phyloP scores from a whole-genome alignment of 1,140 invertebrate genomes.

The Danaus melanippus region DNA sequence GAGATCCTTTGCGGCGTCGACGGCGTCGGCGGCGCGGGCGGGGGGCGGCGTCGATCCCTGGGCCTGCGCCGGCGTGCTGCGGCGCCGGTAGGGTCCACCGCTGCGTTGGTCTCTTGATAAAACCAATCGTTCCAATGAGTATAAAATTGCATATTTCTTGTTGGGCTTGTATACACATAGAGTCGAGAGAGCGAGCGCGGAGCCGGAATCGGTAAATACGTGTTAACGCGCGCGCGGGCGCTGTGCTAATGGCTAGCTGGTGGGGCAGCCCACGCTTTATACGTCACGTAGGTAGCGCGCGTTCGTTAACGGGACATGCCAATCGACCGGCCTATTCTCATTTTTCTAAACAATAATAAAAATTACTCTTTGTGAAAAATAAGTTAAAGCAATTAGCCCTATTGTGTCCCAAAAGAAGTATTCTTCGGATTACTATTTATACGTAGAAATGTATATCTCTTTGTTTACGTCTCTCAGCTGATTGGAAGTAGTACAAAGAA shows the following conservation, averaged over 20 bases:
- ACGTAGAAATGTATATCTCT: conserved; percentile 10
- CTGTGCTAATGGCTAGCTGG: conserved; percentile 59
- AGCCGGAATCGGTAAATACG: conserved; percentile 48
- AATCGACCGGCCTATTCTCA: conserved; percentile 68
- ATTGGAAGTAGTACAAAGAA: conserved; percentile 15
- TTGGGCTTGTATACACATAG: conserved; percentile 63
- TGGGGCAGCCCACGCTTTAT: conserved; percentile 63
- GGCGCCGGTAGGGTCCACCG: conserved; percentile 45
- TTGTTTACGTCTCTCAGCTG: conserved; percentile 57
- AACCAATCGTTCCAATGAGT: conserved; percentile 58
- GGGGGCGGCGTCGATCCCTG: conserved; percentile 55
- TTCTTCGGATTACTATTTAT: neutral
- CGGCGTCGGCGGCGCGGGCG: conserved; percentile 49
- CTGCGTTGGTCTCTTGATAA: conserved; percentile 54
- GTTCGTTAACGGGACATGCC: conserved; percentile 65
- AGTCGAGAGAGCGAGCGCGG: conserved; percentile 54
- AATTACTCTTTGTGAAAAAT: conserved; percentile 36
- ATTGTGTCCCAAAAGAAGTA: conserved; percentile 13
- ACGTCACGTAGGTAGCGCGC: conserved; percentile 63
- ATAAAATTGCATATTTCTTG: conserved; percentile 60
- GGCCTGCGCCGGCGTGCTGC: conserved; percentile 53
- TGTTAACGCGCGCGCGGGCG: conserved; percentile 62
- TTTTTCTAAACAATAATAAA: conserved; percentile 67
- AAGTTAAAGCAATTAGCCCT: conserved; percentile 25
- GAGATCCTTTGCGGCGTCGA: conserved; percentile 55